Base-by-base conservation (phyloP, 2,797 vertebrate species). In the Sebastolobus altivelis region DNA sequence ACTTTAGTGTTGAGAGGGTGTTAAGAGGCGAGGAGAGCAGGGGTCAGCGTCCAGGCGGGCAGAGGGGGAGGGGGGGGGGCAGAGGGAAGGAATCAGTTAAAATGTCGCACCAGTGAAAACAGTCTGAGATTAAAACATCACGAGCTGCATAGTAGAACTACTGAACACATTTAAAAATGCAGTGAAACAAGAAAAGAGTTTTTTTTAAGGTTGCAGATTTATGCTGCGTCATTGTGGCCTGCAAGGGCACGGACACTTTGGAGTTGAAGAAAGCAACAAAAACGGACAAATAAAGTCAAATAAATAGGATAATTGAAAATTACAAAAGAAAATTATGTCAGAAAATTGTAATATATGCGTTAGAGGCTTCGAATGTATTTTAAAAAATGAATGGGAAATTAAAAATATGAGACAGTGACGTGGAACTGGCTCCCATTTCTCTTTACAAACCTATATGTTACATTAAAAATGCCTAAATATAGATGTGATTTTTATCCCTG, bases 41-140 rank as follows among this genome's bases (percentile, higher is more conserved):
- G 92, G 93, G 92, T 94, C 94, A 91, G 93, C 93, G 88, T 95
- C 94, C 94, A 92, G 93, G 94, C 89, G 92, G 89, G 93, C 94
- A 94, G 88, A 93, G 75, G 84, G 18, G 25, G 25, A 5, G 83
- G 58, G 27, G 63, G 40, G 86, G 72, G 89, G 93, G 92, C 89
- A 93, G 93, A 95, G 93, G 93, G 93, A 94, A 95, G 93, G 92
- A 94, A 94, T 92, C 90, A 80, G 93, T 94, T 95, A 95, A 94
- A 91, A 94, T 72, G 92, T 83, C 90, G 90, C 89, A 91, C 87
- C 82, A 88, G 87, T 87, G 81, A 90, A 93, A 90, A 92, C 86
- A 87, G 78, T 76, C 52, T 89, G 88, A 92, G 85, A 89, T 92
- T 87, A 92, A 79, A 92, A 93, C 92, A 94, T 86, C 72, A 92